A percentile compares a stretch with the other conserved stretches of the same genome.
These are phyloP conservation scores for Tillus elongatus DNA, from an alignment of 2,888 invertebrate species.

Conservation along the genomic window DNA sequence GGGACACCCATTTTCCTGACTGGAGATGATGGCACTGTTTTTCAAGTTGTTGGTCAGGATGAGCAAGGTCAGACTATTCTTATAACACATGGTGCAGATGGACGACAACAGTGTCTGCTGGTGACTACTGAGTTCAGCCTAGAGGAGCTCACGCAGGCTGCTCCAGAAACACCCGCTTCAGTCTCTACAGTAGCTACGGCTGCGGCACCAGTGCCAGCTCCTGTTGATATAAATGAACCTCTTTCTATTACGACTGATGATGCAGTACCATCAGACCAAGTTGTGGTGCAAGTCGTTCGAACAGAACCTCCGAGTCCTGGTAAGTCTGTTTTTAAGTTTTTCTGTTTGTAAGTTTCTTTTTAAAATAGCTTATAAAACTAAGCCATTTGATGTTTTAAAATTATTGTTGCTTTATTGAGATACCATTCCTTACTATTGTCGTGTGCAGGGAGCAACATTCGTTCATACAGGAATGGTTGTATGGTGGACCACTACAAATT, in stretches of 20 bases:
- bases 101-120: slow-evolving; percentile 62
- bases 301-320: slow-evolving; percentile 78
- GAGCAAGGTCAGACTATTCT: slow-evolving; percentile 68
- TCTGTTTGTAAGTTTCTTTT: no score
- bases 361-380: no score
- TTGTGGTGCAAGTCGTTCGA: slow-evolving; percentile 78
- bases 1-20: slow-evolving; percentile 67
- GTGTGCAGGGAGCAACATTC: no score
- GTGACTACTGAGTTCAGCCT: slow-evolving; percentile 52
- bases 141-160: slow-evolving; percentile 39
- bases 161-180: slow-evolving; percentile 1
- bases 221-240: slow-evolving; percentile 27
- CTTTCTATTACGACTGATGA: slow-evolving; percentile 41
- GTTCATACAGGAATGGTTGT: no score
- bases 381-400: no score
- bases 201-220: slow-evolving; percentile 19
- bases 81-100: slow-evolving; percentile 62
- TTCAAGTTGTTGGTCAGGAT: slow-evolving; percentile 64
- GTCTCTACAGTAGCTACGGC: slow-evolving; percentile 12
- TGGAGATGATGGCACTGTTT: slow-evolving; percentile 75
- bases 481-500: no score
- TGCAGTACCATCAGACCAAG: slow-evolving; percentile 54
- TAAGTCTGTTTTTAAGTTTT: no score
- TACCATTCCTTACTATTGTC: no score
- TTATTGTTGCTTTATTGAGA: no score